These are phyloP conservation scores for Podabrus alpinus DNA, from an alignment of 2,888 invertebrate species.

Conservation along the genomic window DNA sequence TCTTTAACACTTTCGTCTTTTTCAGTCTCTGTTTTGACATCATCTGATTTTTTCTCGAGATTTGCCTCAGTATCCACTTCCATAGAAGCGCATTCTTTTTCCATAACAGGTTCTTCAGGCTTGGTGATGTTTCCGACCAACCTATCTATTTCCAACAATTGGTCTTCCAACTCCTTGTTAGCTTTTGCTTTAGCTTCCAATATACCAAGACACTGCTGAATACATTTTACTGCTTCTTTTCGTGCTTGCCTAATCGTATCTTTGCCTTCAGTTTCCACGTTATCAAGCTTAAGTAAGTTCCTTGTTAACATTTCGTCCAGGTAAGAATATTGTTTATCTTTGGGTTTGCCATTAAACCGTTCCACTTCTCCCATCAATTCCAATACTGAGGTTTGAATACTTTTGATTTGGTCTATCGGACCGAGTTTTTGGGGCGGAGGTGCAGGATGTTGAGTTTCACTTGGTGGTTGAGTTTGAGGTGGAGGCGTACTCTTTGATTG, in stretches of 20 bases:
- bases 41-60: neutral
- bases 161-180: conserved; percentile 31
- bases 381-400: conserved; percentile 79
- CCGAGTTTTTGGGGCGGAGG: conserved; percentile 57
- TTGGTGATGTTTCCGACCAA: conserved; percentile 17
- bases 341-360: conserved; percentile 70
- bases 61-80: neutral
- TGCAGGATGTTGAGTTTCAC: conserved; percentile 39
- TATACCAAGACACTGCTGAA: conserved; percentile 83
- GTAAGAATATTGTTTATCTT: conserved; percentile 82
- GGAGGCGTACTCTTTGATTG: conserved; percentile 42
- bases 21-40: neutral
- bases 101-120: conserved; percentile 25
- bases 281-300: conserved; percentile 87
- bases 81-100: neutral
- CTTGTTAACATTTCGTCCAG: conserved; percentile 96
- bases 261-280: conserved; percentile 90
- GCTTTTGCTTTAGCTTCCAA: conserved; percentile 77
- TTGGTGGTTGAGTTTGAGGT: conserved; percentile 43
- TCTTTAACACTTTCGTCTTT: neutral
- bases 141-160: conserved; percentile 31
- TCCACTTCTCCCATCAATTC: conserved; percentile 78
- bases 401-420: conserved; percentile 77
- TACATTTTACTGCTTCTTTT: conserved; percentile 85
- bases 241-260: conserved; percentile 86